A percentile compares a stretch with the other conserved stretches of the same genome.
Evolutionary conservation across 2,888 invertebrate species (phyloP).

Genomic region (Crematogaster levior): DNA sequence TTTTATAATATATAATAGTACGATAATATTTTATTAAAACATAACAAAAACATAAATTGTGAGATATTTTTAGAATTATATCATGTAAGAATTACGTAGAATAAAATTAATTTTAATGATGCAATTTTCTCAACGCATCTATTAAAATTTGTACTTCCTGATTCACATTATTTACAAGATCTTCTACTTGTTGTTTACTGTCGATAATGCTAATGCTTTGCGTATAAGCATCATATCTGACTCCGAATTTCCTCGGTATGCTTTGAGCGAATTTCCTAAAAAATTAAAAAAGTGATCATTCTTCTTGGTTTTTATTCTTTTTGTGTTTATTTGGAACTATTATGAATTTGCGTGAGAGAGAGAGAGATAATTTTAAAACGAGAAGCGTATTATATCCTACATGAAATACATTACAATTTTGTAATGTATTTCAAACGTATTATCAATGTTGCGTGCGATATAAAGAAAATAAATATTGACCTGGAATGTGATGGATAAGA

Average conservation of each 20-base stretch:
- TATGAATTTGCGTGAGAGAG: neutral
- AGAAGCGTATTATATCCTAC: neutral
- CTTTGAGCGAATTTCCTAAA: constrained; percentile 95
- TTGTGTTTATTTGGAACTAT: neutral
- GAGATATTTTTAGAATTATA: neutral
- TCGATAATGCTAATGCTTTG: constrained; percentile 97
- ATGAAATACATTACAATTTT: neutral
- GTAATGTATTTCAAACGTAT: neutral
- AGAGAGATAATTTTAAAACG: neutral
- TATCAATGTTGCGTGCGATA: neutral
- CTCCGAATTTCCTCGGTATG: constrained; percentile 96
- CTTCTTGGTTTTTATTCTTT: neutral
- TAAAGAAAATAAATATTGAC: constrained; percentile 12
- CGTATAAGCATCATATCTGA: constrained; percentile 98
- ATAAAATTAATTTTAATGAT: constrained; percentile 75
- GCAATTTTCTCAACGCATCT: constrained; percentile 91
- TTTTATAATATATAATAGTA: neutral
- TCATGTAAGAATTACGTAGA: neutral
- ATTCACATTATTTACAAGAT: constrained; percentile 92
- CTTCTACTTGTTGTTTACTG: constrained; percentile 95
- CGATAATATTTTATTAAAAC: neutral
- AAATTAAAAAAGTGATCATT: constrained; percentile 78
- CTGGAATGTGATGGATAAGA: constrained; percentile 35
- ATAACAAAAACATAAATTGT: neutral
- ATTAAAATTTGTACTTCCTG: constrained; percentile 93